Percentiles rank a stretch among this genome's conserved stretches.
phyloP scores from a whole-genome alignment of 2,797 vertebrate genomes.

The Cuculus canorus region DNA sequence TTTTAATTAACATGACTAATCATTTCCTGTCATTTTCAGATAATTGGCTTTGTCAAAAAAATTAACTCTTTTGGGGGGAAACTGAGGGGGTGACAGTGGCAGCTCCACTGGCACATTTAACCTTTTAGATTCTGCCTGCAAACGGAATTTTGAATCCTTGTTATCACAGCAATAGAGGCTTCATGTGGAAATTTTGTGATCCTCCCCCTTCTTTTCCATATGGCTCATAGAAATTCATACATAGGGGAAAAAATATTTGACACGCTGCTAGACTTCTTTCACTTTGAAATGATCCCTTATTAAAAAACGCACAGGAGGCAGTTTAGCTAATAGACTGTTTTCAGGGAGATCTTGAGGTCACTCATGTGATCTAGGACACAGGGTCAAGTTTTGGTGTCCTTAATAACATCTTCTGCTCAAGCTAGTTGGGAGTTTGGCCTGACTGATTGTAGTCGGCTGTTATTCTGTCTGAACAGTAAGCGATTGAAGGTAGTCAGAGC shows the following conservation, averaged over 20 bases:
- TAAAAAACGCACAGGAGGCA: constrained; percentile 11
- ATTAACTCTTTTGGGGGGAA: neutral
- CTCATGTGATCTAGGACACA: neutral
- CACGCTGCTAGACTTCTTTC: neutral
- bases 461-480: neutral
- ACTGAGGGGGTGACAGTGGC: neutral
- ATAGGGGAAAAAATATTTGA: neutral
- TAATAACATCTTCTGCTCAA: neutral
- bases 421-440: neutral
- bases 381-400: neutral
- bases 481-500: neutral
- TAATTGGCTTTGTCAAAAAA: constrained; percentile 67
- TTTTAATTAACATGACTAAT: constrained; percentile 80
- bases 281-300: neutral
- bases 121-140: neutral
- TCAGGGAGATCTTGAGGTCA: constrained; percentile 2
- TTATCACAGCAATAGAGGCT: neutral
- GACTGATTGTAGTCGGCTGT: neutral
- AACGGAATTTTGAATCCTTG: neutral
- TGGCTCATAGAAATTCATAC: constrained; percentile 8
- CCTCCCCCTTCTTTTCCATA: neutral
- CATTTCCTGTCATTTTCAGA: constrained; percentile 71
- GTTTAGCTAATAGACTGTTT: constrained; percentile 44
- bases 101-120: neutral
- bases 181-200: neutral